Percentiles rank a stretch among this genome's conserved stretches.
Conservation (phyloP, 2,888 invertebrate species). For the Drosophila hawaiiensis region DNA sequence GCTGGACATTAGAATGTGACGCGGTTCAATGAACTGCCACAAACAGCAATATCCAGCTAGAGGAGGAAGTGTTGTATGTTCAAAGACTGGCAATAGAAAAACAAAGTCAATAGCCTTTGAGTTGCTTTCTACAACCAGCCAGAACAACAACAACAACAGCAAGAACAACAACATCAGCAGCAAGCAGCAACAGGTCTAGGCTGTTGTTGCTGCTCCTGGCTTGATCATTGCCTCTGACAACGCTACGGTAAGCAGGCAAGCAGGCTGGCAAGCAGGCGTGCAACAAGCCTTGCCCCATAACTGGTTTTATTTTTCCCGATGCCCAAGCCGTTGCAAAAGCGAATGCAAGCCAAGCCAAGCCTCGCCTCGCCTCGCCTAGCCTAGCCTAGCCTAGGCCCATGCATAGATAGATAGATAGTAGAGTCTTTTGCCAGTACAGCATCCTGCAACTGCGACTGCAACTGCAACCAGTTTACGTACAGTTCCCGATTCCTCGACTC, state of each 20-base stretch:
- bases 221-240: constrained; percentile 63
- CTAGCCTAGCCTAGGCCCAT: constrained; percentile 31
- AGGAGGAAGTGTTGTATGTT: constrained; percentile 70
- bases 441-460: constrained; percentile 44
- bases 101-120: constrained; percentile 75
- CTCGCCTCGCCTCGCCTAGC: constrained; percentile 18
- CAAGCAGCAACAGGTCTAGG: constrained; percentile 70
- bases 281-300: constrained; percentile 76
- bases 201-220: constrained; percentile 66
- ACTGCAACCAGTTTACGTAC: constrained; percentile 77
- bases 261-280: constrained; percentile 38
- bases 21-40: constrained; percentile 65
- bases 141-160: constrained; percentile 20
- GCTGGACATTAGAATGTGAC: constrained; percentile 69
- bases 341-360: constrained; percentile 19
- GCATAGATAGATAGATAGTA: constrained; percentile 76
- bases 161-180: constrained; percentile 27
- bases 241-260: constrained; percentile 29
- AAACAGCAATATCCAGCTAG: constrained; percentile 49
- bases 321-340: constrained; percentile 21
- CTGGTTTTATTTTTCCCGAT: constrained; percentile 66
- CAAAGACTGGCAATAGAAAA: constrained; percentile 72
- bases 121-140: constrained; percentile 49
- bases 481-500: constrained; percentile 50
- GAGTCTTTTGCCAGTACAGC: constrained; percentile 45